A percentile compares a stretch with the other conserved stretches of the same genome.
phyloP scores from a whole-genome alignment of 1,140 invertebrate genomes.

The Pinna nobilis region DNA sequence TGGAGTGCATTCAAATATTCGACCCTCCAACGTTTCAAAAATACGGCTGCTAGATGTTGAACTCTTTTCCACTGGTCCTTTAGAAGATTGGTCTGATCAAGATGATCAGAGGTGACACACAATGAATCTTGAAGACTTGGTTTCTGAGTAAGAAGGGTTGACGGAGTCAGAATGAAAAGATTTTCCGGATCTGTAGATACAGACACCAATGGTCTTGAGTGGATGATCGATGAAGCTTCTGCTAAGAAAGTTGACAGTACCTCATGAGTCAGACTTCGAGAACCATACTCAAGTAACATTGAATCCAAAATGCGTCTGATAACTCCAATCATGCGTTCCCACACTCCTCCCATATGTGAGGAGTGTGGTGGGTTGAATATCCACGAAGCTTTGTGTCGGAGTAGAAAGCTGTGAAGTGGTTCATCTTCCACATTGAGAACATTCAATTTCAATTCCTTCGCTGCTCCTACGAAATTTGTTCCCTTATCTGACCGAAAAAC shows the following conservation, averaged over 20 bases:
- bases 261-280: conserved; percentile 42
- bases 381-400: neutral
- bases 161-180: conserved; percentile 1
- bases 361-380: conserved; percentile 27
- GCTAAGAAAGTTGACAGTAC: conserved; percentile 47
- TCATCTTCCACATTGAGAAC: conserved; percentile 6
- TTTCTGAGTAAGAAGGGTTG: conserved; percentile 12
- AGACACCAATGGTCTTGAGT: conserved; percentile 12
- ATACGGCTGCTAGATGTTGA: conserved; percentile 25
- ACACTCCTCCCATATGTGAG: too few relatives aligned
- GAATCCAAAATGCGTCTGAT: conserved; percentile 41
- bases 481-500: conserved; percentile 5
- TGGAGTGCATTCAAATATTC: conserved; percentile 32
- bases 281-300: conserved; percentile 29
- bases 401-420: neutral
- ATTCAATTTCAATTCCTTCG: neutral
- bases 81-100: conserved; percentile 18
- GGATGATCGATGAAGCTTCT: conserved; percentile 42
- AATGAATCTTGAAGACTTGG: neutral
- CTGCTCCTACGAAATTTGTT: conserved; percentile 1
- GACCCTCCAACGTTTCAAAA: conserved; percentile 38
- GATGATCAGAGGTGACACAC: neutral
- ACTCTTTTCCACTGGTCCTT: conserved; percentile 37
- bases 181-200: conserved; percentile 3
- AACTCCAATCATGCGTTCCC: conserved; percentile 48